Evolutionary conservation across 1,140 invertebrate species (phyloP).

Genomic region (Paralvinella palmiformis): DNA sequence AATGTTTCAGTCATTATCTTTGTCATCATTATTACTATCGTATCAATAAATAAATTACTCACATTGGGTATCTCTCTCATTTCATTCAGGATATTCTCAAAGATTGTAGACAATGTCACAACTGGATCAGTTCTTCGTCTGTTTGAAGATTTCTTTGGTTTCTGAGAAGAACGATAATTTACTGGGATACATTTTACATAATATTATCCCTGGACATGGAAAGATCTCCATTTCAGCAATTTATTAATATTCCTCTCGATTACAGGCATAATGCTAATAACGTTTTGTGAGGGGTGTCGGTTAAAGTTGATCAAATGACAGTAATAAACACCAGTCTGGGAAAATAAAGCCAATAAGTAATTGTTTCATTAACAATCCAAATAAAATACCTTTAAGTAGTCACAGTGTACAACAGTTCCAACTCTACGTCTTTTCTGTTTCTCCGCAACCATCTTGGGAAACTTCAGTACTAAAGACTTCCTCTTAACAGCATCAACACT

Average conservation of each 20-base stretch:
- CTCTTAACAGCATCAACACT: conserved; percentile 23
- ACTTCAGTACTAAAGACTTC: conserved; percentile 73
- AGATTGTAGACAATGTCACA: conserved; percentile 84
- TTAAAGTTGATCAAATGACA: too few species aligned
- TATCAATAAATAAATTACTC: conserved; percentile 27
- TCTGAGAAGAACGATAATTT: conserved; percentile 35
- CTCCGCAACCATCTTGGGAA: conserved; percentile 65
- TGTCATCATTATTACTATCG: conserved; percentile 1
- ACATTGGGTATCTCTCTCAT: conserved; percentile 84
- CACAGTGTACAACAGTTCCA: conserved; percentile 72
- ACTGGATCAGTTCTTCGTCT: conserved; percentile 92
- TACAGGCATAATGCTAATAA: too few species aligned
- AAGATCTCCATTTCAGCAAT: too few species aligned
- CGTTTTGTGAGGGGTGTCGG: too few species aligned
- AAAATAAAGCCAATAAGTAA: too few species aligned
- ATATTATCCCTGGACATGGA: too few species aligned
- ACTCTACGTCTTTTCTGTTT: conserved; percentile 61
- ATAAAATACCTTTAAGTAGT: conserved; percentile 72
- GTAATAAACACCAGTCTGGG: too few species aligned
- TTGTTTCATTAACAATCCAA: neutral
- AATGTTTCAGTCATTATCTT: too few species aligned
- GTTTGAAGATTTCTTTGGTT: conserved; percentile 80
- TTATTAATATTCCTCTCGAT: too few species aligned
- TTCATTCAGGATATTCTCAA: conserved; percentile 90
- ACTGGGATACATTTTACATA: too few species aligned